Evolutionary conservation across 2,113 vertebrate species (phyloP), one percentile per base, ranked within the genome.

Genomic region (Willisornis vidua): DNA sequence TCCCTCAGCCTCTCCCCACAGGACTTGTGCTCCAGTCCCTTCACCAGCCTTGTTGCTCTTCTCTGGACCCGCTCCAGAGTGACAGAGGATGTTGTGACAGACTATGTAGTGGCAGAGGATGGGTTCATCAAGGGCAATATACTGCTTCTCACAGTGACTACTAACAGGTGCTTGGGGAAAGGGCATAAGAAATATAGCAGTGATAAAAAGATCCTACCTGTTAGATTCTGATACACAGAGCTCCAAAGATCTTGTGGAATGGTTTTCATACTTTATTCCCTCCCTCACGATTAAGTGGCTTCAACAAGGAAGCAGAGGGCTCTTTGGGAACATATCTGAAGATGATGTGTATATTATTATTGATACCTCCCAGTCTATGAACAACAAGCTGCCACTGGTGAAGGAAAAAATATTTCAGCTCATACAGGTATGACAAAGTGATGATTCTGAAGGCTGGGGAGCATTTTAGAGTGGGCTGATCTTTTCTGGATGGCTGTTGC

Each of bases 281-380:
- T 85, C 13, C 20, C 11, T 2, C 12, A 99, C 98, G 87, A 97
- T 99, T 94, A 96, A 98, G 46, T 98, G 98, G 98, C 93, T 99
- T 65, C 97, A 97, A 41, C 76, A 94, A 67, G 95, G 98, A 37
- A 99, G 98, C 83, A 98, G 96, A 89, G 92, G 91, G 33, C 96
- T 98, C 43, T 99, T 99, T 95, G 98, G 98, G 19, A 97, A 96
- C 49, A 94, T 98, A 12, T 59, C 57, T 72, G 93, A 97, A 87
- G 98, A 98, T 68, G 49, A 93, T 31, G 4, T 98, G 66, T 98
- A 97, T 51, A 59, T 99, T 87, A 98, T 99, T 74, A 96, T 98
- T 66, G 98, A 99, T 92, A 98, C 97, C 8, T 99, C 98, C 62
- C 97, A 97, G 54, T 98, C 98, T n/a, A 98, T 98, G 98, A 97